Percentiles rank a stretch among this genome's conserved stretches.
Evolutionary conservation across 2,888 invertebrate species (phyloP).

Genomic region (Apotomis capreana): DNA sequence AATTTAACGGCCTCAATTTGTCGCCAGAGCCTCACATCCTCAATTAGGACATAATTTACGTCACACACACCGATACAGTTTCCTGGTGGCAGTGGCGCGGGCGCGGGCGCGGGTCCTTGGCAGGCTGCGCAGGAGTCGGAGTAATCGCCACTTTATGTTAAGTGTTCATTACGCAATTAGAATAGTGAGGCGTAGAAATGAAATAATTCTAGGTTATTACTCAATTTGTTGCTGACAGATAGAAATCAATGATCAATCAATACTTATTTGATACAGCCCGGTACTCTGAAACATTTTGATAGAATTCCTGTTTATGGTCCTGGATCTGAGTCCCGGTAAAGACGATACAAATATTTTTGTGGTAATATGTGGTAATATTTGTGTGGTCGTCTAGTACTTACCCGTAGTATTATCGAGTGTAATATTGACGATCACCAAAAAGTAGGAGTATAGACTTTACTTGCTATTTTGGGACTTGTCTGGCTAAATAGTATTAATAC

Average conservation of each 20-base stretch:
- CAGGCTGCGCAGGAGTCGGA: constrained; percentile 48
- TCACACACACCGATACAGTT: constrained; percentile 17
- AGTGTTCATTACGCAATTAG: constrained; percentile 11
- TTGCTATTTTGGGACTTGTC: no score
- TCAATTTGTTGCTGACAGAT: not conserved
- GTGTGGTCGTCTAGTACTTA: no score
- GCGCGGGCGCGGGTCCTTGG: constrained; percentile 53
- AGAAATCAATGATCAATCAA: not conserved
- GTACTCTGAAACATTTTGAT: no score
- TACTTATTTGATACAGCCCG: no score
- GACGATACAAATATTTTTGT: no score
- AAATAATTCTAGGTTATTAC: not conserved
- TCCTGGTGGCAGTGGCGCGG: constrained; percentile 51
- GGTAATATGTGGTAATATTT: no score
- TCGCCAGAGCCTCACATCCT: constrained; percentile 32
- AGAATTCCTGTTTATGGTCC: no score
- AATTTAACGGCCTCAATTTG: constrained; percentile 28
- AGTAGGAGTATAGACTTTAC: no score
- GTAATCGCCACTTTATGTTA: constrained; percentile 14
- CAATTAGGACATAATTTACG: constrained; percentile 31
- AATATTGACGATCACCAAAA: no score
- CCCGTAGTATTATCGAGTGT: no score
- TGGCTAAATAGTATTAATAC: no score
- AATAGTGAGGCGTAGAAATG: not conserved
- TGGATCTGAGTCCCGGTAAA: no score